A percentile compares a stretch with the other conserved stretches of the same genome.
These are phyloP conservation scores for Oxystoma pomonae DNA, from an alignment of 2,888 invertebrate genomes.

Conservation along the genomic window DNA sequence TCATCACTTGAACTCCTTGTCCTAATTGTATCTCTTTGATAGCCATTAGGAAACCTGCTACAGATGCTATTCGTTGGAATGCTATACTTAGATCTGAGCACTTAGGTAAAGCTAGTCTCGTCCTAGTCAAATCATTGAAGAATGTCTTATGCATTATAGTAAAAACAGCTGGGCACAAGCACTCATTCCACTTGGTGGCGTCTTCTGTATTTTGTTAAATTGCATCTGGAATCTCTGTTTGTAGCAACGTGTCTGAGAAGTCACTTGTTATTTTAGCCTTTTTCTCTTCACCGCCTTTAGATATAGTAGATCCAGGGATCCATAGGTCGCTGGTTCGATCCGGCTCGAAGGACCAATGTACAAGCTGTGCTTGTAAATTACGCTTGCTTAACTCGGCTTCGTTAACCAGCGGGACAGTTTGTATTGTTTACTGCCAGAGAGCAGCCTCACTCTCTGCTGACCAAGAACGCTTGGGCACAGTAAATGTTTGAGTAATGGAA, in stretches of 20 bases:
- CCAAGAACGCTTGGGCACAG: no score
- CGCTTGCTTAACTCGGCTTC: no score
- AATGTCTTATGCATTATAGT: constrained; percentile 28
- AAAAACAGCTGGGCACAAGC: constrained; percentile 28
- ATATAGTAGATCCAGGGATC: no score
- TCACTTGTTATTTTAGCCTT: neutral
- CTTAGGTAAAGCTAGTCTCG: neutral
- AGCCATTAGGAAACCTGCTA: constrained; percentile 20
- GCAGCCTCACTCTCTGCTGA: no score
- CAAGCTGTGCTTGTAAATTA: no score
- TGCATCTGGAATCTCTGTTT: neutral
- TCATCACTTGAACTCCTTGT: constrained; percentile 3
- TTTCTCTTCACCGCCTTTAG: neutral
- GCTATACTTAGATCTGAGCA: neutral
- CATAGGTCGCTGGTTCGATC: no score
- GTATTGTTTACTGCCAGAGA: no score
- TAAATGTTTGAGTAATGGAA: no score
- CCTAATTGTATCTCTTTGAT: constrained; percentile 23
- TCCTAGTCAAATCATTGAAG: neutral
- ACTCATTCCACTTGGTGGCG: constrained; percentile 38
- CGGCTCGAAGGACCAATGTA: no score
- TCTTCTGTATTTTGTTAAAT: constrained; percentile 33
- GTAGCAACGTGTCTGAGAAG: neutral
- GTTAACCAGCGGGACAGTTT: no score
- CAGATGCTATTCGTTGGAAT: constrained; percentile 11